phyloP scores from a whole-genome alignment of 1,140 invertebrate genomes.

The Drosophila repletoides region DNA sequence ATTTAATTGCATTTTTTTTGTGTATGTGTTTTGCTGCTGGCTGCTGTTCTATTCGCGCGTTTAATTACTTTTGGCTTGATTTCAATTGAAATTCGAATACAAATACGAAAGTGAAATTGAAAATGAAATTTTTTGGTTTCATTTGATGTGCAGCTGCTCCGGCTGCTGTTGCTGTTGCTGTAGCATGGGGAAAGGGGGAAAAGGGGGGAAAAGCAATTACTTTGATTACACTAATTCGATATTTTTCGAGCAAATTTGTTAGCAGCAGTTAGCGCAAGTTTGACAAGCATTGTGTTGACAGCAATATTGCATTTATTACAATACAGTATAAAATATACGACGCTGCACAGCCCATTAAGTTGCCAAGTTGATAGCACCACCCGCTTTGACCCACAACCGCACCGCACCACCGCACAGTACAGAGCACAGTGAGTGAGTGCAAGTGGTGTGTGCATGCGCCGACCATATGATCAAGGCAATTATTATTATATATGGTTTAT shows the following conservation, averaged over 20 bases:
- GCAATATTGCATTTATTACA: constrained; percentile 34
- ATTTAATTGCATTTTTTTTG: constrained; percentile 42
- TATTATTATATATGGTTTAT: constrained; percentile 51
- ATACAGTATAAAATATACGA: constrained; percentile 43
- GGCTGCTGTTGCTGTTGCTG: too few relatives aligned
- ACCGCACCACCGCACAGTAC: background rate
- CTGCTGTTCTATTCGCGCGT: constrained; percentile 6
- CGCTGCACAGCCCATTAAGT: constrained; percentile 58
- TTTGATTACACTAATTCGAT: constrained; percentile 61
- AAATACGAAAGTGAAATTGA: constrained; percentile 34
- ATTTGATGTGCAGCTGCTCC: constrained; percentile 27
- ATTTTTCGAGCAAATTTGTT: constrained; percentile 16
- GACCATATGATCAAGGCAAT: constrained; percentile 73
- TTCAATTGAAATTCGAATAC: constrained; percentile 21
- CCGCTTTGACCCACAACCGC: background rate
- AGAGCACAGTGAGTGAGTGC: constrained; percentile 1
- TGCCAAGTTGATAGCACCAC: constrained; percentile 53
- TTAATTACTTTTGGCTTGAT: constrained; percentile 16
- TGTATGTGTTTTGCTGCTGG: background rate
- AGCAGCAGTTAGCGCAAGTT: constrained; percentile 20
- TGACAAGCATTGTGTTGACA: constrained; percentile 52
- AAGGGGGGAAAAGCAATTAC: too few relatives aligned
- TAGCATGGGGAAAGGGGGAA: too few relatives aligned
- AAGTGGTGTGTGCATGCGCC: constrained; percentile 54
- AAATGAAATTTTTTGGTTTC: constrained; percentile 20